Percentiles rank a stretch among this genome's conserved stretches.
Evolutionary conservation across 1,140 invertebrate genomes (phyloP).

Genomic region (Mizuhopecten yessoensis): DNA sequence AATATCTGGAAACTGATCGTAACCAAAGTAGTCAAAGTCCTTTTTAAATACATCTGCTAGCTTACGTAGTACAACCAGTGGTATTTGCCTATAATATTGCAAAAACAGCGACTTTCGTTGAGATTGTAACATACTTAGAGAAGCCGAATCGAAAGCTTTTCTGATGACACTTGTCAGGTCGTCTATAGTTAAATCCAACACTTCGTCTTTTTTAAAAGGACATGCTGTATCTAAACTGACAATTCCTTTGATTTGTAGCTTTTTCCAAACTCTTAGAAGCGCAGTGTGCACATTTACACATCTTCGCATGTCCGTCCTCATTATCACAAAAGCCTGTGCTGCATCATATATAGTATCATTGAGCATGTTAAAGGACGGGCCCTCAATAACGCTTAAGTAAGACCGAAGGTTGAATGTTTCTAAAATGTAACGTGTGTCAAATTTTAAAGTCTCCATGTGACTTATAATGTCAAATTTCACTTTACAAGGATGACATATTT

Average conservation of each 20-base stretch:
- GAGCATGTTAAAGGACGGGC: conserved; percentile 43
- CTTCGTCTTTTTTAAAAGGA: conserved; percentile 46
- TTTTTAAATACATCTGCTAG: conserved; percentile 19
- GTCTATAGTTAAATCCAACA: neutral
- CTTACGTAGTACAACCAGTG: conserved; percentile 23
- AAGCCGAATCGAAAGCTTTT: conserved; percentile 25
- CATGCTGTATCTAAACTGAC: conserved; percentile 47
- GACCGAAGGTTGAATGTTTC: conserved; percentile 52
- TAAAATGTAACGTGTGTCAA: conserved; percentile 56
- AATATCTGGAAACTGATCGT: conserved; percentile 10
- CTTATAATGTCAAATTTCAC: conserved; percentile 60
- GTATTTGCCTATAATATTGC: conserved; percentile 42
- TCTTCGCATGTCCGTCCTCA: conserved; percentile 48
- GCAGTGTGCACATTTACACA: conserved; percentile 56
- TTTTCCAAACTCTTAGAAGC: conserved; percentile 50
- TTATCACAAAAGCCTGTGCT: conserved; percentile 41
- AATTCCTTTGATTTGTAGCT: conserved; percentile 56
- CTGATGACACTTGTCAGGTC: neutral
- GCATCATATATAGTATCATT: conserved; percentile 54
- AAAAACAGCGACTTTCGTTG: conserved; percentile 41
- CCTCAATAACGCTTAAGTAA: conserved; percentile 44
- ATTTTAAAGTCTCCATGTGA: conserved; percentile 61
- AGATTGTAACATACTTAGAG: neutral
- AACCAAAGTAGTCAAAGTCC: conserved; percentile 52
- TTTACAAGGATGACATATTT: conserved; percentile 55